A percentile compares a stretch with the other conserved stretches of the same genome.
phyloP scores from a whole-genome alignment of 2,888 invertebrate species.

The Sepiola atlantica region DNA sequence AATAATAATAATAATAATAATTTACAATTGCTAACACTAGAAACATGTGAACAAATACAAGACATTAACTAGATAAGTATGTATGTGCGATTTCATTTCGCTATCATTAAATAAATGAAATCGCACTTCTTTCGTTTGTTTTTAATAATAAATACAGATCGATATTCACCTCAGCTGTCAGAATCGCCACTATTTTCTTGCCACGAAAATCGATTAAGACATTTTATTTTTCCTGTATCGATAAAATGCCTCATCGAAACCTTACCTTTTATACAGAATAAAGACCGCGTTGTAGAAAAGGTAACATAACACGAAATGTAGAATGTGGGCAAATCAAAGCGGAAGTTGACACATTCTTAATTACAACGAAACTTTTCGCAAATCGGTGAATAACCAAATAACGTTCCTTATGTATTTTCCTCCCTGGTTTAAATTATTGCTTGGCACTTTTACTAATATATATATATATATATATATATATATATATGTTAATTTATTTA shows the following conservation, averaged over 20 bases:
- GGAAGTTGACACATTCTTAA: background rate
- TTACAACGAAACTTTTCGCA: background rate
- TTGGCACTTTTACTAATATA: no score
- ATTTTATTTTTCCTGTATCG: background rate
- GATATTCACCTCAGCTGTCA: background rate
- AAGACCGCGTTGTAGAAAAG: background rate
- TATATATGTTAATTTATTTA: no score
- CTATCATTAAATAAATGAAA: no score
- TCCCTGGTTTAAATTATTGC: no score
- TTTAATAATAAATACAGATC: no score
- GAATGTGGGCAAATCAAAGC: background rate
- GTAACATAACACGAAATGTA: background rate
- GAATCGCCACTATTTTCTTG: background rate
- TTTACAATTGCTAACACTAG: no score
- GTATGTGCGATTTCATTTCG: no score
- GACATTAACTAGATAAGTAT: no score
- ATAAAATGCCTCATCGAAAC: background rate
- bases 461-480: no score
- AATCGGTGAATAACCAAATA: background rate
- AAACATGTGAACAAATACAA: no score
- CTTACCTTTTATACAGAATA: background rate
- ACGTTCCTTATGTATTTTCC: background rate
- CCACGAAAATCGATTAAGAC: background rate
- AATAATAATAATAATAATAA: no score
- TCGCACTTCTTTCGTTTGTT: no score